Base-by-base conservation (phyloP, 2,113 vertebrate species). In the Etia nguti region DNA sequence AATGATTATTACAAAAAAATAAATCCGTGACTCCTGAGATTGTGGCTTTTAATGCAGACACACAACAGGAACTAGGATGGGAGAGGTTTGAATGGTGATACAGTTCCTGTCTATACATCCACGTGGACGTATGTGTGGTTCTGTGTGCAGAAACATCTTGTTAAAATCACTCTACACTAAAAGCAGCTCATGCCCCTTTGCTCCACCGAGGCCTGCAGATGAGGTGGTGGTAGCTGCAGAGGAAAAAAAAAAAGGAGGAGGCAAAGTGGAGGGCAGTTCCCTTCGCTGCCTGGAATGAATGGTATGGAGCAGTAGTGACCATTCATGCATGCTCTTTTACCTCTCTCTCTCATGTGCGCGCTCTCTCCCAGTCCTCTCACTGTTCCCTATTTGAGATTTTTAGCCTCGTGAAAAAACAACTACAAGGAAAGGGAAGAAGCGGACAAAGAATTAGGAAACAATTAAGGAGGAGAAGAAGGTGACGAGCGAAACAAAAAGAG, bases 221-320 rank as follows among this genome's bases (percentile, higher is more conserved):
- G 85, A 86, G 79, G 73, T 84, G 88, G 70, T 62, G 84, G 90
- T 83, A 85, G 90, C 84, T 75, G 87, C 24, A 73, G 65, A 90
- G 91, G 70, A 62, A 0, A 3, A 13, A 34, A 34, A 34, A 65
- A 22, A 60, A 83, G 77, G 83, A 86, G 85, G 91, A 87, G 84
- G 88, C 54, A 84, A 90, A 82, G 57, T 62, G 84, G 82, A 92
- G 89, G 81, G 85, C 81, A 91, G 90, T 82, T 94, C 92, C 92
- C 92, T 91, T 87, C 68, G 55, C 90, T 84, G 85, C 86, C 79
- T 93, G 95, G 95, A 96, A 96, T 96, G 96, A 97, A 96, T 95
- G 96, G 96, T 96, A 96, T 96, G 96, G 93, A 89, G 92, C 92
- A 84, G 91, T 77, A 92, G 91, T 94, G 94, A 93, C 92, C 95